Conservation (phyloP, 92 coral and sea anemone species). For the Paragorgia papillata region DNA sequence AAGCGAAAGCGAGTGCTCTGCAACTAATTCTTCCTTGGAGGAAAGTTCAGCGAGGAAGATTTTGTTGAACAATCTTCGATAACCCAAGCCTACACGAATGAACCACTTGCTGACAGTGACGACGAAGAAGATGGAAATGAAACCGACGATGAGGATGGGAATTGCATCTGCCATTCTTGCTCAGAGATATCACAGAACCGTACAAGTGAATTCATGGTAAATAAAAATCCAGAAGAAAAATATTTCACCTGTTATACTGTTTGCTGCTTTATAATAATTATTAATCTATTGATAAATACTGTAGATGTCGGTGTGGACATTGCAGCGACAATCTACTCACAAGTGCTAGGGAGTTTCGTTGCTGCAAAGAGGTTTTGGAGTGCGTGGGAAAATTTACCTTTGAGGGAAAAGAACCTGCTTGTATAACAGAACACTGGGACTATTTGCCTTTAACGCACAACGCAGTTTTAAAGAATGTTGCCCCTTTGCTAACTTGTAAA, state of each 20-base stretch:
- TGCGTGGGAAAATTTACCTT: constrained; percentile 24
- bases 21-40: neutral
- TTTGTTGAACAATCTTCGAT: neutral
- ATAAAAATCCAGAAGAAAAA: neutral
- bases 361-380: constrained; percentile 39
- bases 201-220: constrained; percentile 30
- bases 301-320: constrained; percentile 46
- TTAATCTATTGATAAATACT: neutral
- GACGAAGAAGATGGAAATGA: neutral
- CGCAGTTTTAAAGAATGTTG: constrained; percentile 20
- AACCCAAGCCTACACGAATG: neutral
- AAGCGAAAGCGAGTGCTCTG: neutral
- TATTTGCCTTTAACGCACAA: constrained; percentile 4
- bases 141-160: constrained; percentile 19
- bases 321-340: constrained; percentile 35
- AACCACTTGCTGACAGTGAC: constrained; percentile 1
- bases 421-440: constrained; percentile 34
- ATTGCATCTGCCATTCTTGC: constrained; percentile 5
- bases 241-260: neutral
- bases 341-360: constrained; percentile 43
- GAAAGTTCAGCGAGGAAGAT: constrained; percentile 10
- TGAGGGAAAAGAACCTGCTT: constrained; percentile 19
- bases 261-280: neutral
- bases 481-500: constrained; percentile 20
- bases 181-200: constrained; percentile 5